Evolutionary conservation across 1,140 invertebrate genomes (phyloP).

Genomic region (Rhagoletis pomonella): DNA sequence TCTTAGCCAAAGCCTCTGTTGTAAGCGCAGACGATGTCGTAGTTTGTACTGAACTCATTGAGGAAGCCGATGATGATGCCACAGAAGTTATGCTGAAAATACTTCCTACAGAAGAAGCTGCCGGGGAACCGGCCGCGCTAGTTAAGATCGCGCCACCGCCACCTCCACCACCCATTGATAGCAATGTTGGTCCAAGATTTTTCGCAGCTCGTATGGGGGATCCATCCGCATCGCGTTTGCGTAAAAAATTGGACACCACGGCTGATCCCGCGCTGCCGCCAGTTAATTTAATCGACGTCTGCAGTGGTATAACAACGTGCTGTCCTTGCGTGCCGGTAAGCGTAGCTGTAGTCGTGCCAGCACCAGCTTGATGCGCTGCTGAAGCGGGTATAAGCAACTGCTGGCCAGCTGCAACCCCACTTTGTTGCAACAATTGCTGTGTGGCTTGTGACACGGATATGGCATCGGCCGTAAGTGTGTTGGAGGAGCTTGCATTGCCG

Average conservation of each 20-base stretch:
- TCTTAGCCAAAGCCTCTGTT: slow-evolving; percentile 69
- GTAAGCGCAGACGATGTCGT: slow-evolving; percentile 58
- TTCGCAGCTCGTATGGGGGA: slow-evolving; percentile 80
- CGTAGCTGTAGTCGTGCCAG: neutral
- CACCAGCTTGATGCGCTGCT: neutral
- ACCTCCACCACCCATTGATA: slow-evolving; percentile 73
- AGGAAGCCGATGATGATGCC: slow-evolving; percentile 14
- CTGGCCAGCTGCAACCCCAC: neutral
- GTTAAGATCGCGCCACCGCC: slow-evolving; percentile 57
- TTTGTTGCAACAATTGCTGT: slow-evolving; percentile 51
- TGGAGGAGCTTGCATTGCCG: neutral
- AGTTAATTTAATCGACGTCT: slow-evolving; percentile 71
- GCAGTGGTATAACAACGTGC: slow-evolving; percentile 71
- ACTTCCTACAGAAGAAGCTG: slow-evolving; percentile 65
- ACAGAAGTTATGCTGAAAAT: slow-evolving; percentile 56
- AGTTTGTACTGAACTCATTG: neutral
- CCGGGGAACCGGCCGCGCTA: slow-evolving; percentile 59
- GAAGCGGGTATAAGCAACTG: slow-evolving; percentile 58
- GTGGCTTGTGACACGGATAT: slow-evolving; percentile 53
- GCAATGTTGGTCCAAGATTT: slow-evolving; percentile 78
- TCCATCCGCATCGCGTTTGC: slow-evolving; percentile 71
- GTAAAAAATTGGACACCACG: slow-evolving; percentile 68
- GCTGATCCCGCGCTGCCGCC: slow-evolving; percentile 53
- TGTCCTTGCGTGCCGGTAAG: slow-evolving; percentile 62
- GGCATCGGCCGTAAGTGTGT: slow-evolving; percentile 23